phyloP scores from a whole-genome alignment of 2,888 invertebrate species.

The Cerceris ruficornis region DNA sequence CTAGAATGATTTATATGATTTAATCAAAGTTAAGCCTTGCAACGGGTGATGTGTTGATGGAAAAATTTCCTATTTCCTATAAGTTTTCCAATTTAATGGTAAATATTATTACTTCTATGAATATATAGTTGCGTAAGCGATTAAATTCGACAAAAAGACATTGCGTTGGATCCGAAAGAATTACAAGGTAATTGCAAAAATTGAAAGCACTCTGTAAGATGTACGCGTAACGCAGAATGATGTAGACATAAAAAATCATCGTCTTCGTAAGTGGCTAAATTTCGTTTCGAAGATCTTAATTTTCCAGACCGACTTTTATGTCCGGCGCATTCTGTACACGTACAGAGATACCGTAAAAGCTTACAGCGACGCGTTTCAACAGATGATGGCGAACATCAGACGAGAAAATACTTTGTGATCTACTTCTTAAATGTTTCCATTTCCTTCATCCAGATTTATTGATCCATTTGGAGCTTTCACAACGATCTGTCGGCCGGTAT shows the following conservation, averaged over 20 bases:
- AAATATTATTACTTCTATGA: too few relatives aligned
- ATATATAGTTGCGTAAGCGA: too few relatives aligned
- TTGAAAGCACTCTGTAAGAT: too few relatives aligned
- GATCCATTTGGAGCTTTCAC: not conserved
- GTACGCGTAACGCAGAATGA: too few relatives aligned
- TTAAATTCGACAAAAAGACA: too few relatives aligned
- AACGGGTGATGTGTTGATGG: too few relatives aligned
- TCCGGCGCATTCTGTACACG: slow-evolving; percentile 11
- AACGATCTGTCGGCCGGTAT: not conserved
- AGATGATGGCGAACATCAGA: slow-evolving; percentile 18
- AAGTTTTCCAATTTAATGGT: too few relatives aligned
- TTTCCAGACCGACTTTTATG: slow-evolving; percentile 16
- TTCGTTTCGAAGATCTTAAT: slow-evolving; percentile 1
- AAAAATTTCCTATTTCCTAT: too few relatives aligned
- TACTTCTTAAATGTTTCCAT: slow-evolving; percentile 1
- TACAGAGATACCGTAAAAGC: slow-evolving; percentile 21
- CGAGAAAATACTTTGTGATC: slow-evolving; percentile 19
- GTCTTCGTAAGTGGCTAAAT: not conserved
- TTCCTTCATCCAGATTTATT: not conserved
- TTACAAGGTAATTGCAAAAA: too few relatives aligned
- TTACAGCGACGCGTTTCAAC: slow-evolving; percentile 14
- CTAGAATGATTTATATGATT: too few relatives aligned
- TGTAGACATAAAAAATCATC: not conserved
- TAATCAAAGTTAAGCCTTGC: too few relatives aligned
- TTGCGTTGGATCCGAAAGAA: too few relatives aligned